Base-by-base conservation (phyloP, 2,113 vertebrate species). In the Leucoraja erinaceus region DNA sequence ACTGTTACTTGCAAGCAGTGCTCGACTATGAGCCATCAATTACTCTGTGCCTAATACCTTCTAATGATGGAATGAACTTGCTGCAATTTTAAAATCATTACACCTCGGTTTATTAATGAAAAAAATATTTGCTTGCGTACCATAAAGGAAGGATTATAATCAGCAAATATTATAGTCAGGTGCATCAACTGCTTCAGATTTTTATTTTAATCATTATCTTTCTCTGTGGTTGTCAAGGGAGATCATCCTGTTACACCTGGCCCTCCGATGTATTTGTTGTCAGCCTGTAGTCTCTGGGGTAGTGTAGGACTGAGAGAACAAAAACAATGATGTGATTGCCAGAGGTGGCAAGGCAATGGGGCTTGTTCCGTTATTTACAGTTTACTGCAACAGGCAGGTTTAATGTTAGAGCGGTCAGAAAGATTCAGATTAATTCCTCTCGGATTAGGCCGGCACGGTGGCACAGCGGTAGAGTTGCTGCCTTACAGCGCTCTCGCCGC, bases 71-170 rank as follows among this genome's bases (percentile, higher is more conserved):
- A 70, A 90, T 90, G 33, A 90, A 90, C 38, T 90, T 90, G 31
- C 68, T 72, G 90, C 63, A 33, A 91, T 91, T 91, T 91, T 91
- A 91, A 72, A 74, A 91, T 91, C 90, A 91, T 91, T 54, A 91
- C 12, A n/a, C 83, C 59, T 63, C 10, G 5, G 28, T 63, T 1
- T 18, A 88, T 63, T 63, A 88, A 88, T 88, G 83, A 88, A 88
- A 86, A 61, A 88, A 88, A 88, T 86, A 86, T 63, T 63, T 88
- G 83, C 83, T 88, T 88, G 59, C 59, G 31, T 61, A 31, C 59
- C 83, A 63, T 88, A 66, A 66, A 66, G 56, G 12, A 28, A 6
- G 61, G 59, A 63, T 88, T 88, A 88, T 14, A 33, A n/a, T 14
- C 83, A 86, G 61, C 83, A 86, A 86, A 91, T 91, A 70, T 68